Percentiles rank a stretch among this genome's conserved stretches.
These are phyloP conservation scores for Pangasius macronema DNA, from an alignment of 2,797 vertebrate genomes.

Conservation along the genomic window DNA sequence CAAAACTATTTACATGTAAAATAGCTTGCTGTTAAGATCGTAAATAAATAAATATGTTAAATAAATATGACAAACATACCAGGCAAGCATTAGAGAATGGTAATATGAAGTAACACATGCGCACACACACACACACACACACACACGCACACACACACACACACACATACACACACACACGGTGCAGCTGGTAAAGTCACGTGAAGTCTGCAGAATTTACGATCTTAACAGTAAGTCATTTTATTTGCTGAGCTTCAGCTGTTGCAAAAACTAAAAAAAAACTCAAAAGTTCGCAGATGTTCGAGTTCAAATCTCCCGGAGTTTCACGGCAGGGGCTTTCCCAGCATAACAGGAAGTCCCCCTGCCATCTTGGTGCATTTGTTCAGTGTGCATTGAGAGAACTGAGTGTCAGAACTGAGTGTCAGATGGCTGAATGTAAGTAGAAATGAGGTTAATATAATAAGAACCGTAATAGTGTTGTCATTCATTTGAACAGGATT, in stretches of 20 bases:
- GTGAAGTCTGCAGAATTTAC: not conserved
- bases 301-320: constrained; percentile 1
- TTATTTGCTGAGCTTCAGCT: constrained; percentile 23
- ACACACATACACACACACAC: not conserved
- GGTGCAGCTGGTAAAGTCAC: constrained; percentile 19
- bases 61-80: not conserved
- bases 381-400: not conserved
- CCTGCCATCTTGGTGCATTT: not conserved
- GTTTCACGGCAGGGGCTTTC: constrained; percentile 32
- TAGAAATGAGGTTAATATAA: not conserved
- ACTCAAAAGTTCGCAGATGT: constrained; percentile 2
- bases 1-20: not conserved
- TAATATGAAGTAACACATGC: not conserved
- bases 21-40: too few relatives aligned
- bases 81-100: not conserved
- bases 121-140: not conserved
- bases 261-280: not conserved
- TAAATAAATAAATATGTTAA: not conserved
- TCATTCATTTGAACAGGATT: not conserved
- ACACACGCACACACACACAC: not conserved
- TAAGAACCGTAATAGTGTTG: not conserved
- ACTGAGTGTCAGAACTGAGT: too few relatives aligned
- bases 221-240: constrained; percentile 1
- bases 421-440: not conserved
- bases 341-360: constrained; percentile 39